Conservation (phyloP, 2,113 vertebrate species). For the Mystacornis crossleyi region DNA sequence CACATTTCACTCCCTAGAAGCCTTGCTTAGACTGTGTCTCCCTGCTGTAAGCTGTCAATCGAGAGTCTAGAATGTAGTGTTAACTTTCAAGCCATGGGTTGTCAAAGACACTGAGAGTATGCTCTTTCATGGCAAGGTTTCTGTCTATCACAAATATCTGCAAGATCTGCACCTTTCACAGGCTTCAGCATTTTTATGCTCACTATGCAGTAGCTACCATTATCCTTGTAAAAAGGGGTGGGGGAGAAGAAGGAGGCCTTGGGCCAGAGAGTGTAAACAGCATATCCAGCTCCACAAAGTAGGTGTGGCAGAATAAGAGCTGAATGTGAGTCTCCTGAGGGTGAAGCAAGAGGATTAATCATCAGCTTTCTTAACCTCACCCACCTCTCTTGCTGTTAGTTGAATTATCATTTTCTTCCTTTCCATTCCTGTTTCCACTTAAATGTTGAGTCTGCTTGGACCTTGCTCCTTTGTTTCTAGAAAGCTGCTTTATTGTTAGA, state of each 20-base stretch:
- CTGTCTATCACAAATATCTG: background rate
- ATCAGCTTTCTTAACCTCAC: background rate
- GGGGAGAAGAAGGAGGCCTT: background rate
- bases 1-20: background rate
- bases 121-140: background rate
- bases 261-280: background rate
- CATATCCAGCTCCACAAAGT: background rate
- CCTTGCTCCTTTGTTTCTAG: background rate
- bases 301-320: background rate
- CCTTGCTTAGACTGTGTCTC: background rate
- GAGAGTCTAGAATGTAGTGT: accelerated
- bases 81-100: background rate
- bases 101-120: background rate
- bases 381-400: background rate
- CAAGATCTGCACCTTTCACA: background rate
- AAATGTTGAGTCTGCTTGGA: background rate
- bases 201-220: accelerated
- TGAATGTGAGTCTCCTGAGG: background rate
- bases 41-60: background rate
- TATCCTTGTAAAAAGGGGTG: background rate
- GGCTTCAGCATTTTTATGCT: background rate
- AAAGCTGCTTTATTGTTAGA: background rate
- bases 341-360: background rate
- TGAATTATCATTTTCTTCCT: background rate
- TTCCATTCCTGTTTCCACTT: background rate